Base-by-base conservation (phyloP, 1,140 invertebrate genomes). In the Frieseomelitta varia region DNA sequence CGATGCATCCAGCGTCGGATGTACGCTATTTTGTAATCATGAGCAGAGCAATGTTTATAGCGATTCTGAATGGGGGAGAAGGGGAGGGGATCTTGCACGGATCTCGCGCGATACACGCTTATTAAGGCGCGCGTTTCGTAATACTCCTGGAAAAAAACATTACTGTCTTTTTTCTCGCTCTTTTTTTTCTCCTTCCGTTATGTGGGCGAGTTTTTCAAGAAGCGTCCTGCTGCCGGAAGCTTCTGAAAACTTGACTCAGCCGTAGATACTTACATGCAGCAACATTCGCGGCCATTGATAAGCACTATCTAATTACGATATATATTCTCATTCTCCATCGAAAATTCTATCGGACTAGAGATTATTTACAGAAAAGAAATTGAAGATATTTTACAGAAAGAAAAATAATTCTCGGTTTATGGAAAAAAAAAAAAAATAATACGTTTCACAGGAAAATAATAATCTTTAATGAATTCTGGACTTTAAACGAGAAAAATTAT, bases 21-120 rank as follows among this genome's bases (percentile, higher is more conserved):
- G 93, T 93, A 91, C 91, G 93, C 91, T 92, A 93, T 94, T 94
- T 94, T 92, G 93, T 91, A 94, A 94, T 94, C 92, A 94, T 91
- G 89, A 93, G 88, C 90, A 92, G 92, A 94, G 93, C 92, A 93
- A 93, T 93, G 90, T 93, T 93, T 93, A 94, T 90, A 89, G 89
- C 90, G 88, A 92, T 91, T 90, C 83, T 72, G 81, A 93, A 83
- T 85, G 84, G 86, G 84, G 86, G 61, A 2, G 80, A 58, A 69
- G 75, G 51, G 61, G 87, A 83, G 90, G 87, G 86, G 89, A 92
- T 90, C 85, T 91, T 91, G 88, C 86, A 82, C 91, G 90, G 89
- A 94, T 93, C 89, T 88, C 87, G 91, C 91, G 89, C 91, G 88
- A 89, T 92, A 92, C 92, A 90, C 90, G 91, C 89, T 93, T 91